Base-by-base conservation (phyloP, 2,888 invertebrate species). In the Eulithis testata region DNA sequence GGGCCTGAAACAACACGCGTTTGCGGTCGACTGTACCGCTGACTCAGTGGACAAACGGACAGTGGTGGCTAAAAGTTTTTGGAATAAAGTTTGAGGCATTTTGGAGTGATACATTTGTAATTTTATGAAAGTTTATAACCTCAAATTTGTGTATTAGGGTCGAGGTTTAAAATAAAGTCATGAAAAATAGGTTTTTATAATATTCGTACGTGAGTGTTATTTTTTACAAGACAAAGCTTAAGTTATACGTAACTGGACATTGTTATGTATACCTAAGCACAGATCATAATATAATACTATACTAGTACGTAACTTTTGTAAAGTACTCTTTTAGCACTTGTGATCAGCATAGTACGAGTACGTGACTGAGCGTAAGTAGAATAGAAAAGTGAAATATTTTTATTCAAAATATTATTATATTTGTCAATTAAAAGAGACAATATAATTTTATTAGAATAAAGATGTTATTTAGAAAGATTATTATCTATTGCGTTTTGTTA, bases 1-100 rank as follows among this genome's bases (percentile, higher is more conserved):
- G 80, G 87, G 85, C 92, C 92, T 93, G 91, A 93, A 93, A 91
- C 91, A 93, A 93, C 93, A 93, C 81, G 87, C 87, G 90, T 90
- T 88, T 91, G 91, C 88, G 87, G 85, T 86, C 84, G 77, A 84
- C 80, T 89, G 91, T 89, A 85, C 82, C 88, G 92, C 92, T 91
- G 92, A 93, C 86, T 92, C 90, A 89, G 40, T 40, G 53, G 81
- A 76, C 73, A 52, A 61, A 71, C 31, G 86, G 87, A 89, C 85
- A 71, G 69, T 66, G 68, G 69, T n/a, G 51, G 27, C 58, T 69
- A 83, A 73, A 78, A 72, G 64, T 55, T 64, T 67, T 55, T 21
- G 21, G 21, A 21, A 21, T 21, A 21, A 21, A 21, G 21, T 21
- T 21, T 21, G 21, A 21, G 21, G 21, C 21, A 21, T 21, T 21